phyloP scores from a whole-genome alignment of 2,888 invertebrate genomes.

The Diaphora mendica region DNA sequence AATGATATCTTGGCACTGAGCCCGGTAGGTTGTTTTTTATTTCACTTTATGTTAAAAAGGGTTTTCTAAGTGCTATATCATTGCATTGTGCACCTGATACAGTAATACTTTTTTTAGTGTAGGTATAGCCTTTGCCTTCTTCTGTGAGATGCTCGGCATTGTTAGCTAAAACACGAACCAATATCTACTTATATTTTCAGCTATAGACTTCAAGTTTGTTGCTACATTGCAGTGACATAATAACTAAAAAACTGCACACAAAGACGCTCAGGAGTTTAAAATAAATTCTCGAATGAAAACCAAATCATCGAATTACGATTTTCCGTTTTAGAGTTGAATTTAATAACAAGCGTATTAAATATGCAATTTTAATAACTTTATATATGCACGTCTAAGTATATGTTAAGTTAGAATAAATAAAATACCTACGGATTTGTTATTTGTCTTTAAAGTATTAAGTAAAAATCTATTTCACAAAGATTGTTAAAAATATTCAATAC shows the following conservation, averaged over 20 bases:
- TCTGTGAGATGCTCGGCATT: background rate
- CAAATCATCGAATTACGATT: background rate
- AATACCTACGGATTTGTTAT: too few species aligned
- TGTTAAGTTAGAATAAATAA: too few species aligned
- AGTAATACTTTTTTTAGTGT: slow-evolving; percentile 29
- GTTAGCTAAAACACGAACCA: background rate
- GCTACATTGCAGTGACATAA: background rate
- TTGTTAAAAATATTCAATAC: background rate
- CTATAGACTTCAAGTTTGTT: background rate
- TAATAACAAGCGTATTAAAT: background rate
- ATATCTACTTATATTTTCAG: background rate
- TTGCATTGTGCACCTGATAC: slow-evolving; percentile 43
- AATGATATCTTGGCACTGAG: slow-evolving; percentile 64
- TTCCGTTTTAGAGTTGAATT: background rate
- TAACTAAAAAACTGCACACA: too few species aligned
- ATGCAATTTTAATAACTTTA: too few species aligned
- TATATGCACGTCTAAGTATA: too few species aligned
- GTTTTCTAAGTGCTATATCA: slow-evolving; percentile 53
- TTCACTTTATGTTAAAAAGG: slow-evolving; percentile 68
- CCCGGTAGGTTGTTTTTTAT: slow-evolving; percentile 60
- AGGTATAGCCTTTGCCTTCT: slow-evolving; percentile 12
- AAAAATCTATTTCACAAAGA: background rate
- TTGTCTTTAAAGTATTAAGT: too few species aligned
- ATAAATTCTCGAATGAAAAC: too few species aligned
- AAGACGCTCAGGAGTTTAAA: too few species aligned